Base-by-base conservation (phyloP, 2,888 invertebrate species). In the Brachypalpus laphriformis region DNA sequence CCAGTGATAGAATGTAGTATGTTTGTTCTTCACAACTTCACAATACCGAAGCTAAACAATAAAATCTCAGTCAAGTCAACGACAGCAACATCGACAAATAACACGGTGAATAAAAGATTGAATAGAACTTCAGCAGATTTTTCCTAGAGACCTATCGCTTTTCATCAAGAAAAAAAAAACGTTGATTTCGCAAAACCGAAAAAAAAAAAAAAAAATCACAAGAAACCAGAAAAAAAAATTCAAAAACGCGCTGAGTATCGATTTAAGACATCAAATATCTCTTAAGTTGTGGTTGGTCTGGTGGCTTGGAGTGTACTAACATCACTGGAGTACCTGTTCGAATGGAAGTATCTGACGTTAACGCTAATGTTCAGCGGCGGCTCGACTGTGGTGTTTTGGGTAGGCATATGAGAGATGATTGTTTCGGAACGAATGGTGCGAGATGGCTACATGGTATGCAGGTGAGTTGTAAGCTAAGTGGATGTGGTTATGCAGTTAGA, bases 241-340 rank as follows among this genome's bases (percentile, higher is more conserved):
- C 16, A 37, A 37, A 59, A 37, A 25, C 54, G 9, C 14, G 16
- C 54, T 9, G 11, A 61, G 77, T 37, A 51, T 72, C 65, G 80
- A 66, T 66, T 70, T 16, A 54, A 81, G 45, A 47, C 47, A 20
- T 70, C 31, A 31, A 74, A 74, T 72, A 74, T 68, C 68, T 85
- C 51, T 57, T 54, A 61, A 71, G 75, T 61, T 85, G 85, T 85
- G 75, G 85, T 85, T 81, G 65, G 81, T 75, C 28, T 85, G 85
- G 49, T 81, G 71, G 81, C 63, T 81, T 75, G 59, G 51, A 75
- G 81, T 71, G 57, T 66, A 85, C 85, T 85, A 81, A 85, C 75
- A 61, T 70, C 65, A 45, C 75, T 47, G 56, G 66, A 47, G 75
- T 81, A 81, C 85, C 85, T 85, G 76, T 75, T 85, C 65, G 80